Base-by-base conservation (phyloP, 1,140 invertebrate genomes). In the Episyrphus balteatus region DNA sequence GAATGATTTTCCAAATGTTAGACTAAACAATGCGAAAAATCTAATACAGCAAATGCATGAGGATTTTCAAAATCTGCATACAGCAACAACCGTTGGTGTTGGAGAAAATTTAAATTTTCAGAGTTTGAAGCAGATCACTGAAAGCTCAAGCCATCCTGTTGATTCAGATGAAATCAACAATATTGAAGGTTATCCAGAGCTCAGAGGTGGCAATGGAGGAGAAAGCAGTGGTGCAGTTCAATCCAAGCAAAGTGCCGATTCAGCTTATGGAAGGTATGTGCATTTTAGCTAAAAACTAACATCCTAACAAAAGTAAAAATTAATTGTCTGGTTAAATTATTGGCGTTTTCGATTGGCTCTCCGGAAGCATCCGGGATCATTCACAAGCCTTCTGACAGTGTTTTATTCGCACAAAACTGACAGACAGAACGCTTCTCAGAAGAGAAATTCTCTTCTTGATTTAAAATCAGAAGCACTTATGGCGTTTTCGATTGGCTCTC, bases 231-330 rank as follows among this genome's bases (percentile, higher is more conserved):
- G 53, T 13, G 62, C 56, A 11, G 59, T 55, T 8, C 51, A 52
- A 37, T 62, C 62, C 19, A 64, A 56, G 54, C 55, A 71, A 21
- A 78, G 74, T 50, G 74, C 68, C 0, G 81, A 83, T 59, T 83
- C 81, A 0, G 81, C 81, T 2, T 83, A 83, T 53, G 80, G 78
- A 70, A 82, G 81, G 81, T 83, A 57, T 70, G 55, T 15, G 10
- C 33, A 30, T 30, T 2, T 32, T 7, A 36, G 9, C 3, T 18
- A 43, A 36, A n/a, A 2, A 17, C 6, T 50, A 13, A n/a, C 34
- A 11, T 18, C 5, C 37, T 18, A 37, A 8, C 3, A 11, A 30
- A 13, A 10, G n/a, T n/a, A 5, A n/a, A 13, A 43, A 30, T 42
- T 42, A n/a, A n/a, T n/a, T n/a, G 7, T 33, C 32, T 12, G 43